These are phyloP conservation scores for Eonycteris spelaea DNA, from an alignment of 2,113 vertebrate species.

Conservation along the genomic window DNA sequence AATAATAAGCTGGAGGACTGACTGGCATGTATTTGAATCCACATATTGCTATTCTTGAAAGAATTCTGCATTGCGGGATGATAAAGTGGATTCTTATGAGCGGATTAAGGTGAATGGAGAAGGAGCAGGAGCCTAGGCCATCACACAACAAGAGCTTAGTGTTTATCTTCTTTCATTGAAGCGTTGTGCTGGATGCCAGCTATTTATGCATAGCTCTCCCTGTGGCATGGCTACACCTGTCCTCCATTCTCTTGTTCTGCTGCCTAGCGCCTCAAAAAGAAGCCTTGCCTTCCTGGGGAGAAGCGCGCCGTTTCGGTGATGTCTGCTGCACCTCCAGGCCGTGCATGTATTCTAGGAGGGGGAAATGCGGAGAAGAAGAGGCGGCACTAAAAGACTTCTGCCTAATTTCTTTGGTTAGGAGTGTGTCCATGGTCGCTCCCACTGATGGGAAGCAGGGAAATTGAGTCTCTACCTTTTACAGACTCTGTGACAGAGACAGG, in stretches of 20 bases:
- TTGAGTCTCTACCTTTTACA: not conserved
- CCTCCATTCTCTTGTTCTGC: not conserved
- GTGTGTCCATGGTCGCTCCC: not conserved
- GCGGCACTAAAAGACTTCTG: not conserved
- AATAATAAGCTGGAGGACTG: not conserved
- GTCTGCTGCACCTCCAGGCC: not conserved
- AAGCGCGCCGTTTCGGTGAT: not conserved
- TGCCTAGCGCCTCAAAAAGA: not conserved
- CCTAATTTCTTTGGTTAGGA: not conserved
- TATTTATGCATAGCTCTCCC: not conserved
- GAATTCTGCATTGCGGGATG: not conserved
- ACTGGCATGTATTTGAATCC: not conserved
- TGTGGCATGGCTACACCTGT: not conserved
- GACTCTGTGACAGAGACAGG: not conserved
- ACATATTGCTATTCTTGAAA: not conserved
- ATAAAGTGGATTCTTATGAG: not conserved
- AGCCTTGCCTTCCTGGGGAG: not conserved
- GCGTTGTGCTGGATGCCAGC: not conserved
- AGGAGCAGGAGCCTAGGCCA: not conserved
- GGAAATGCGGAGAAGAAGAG: not conserved
- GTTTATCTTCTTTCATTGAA: not conserved
- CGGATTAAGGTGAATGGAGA: not conserved
- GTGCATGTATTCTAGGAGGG: not conserved
- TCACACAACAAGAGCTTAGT: not conserved
- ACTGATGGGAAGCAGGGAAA: not conserved